Percentiles rank a stretch among this genome's conserved stretches.
Evolutionary conservation across 2,888 invertebrate genomes (phyloP).

Genomic region (Aphidius colemani): DNA sequence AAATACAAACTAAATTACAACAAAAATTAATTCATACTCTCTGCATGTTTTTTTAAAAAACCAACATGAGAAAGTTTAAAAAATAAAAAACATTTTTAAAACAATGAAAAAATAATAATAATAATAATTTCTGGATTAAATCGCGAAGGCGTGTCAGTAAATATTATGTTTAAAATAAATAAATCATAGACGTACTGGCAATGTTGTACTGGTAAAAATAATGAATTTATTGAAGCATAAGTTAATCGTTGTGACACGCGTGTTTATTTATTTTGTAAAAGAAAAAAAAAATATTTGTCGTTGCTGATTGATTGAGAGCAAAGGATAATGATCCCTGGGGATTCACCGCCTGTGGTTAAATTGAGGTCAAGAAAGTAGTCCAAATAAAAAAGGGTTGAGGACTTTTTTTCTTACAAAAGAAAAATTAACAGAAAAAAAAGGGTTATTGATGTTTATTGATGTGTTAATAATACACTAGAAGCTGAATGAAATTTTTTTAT

Average conservation of each 20-base stretch:
- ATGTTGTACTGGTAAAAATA: conserved; percentile 22
- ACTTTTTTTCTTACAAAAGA: conserved; percentile 16
- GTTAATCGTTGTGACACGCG: conserved; percentile 32
- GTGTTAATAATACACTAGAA: too few species aligned
- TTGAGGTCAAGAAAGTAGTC: conserved; percentile 21
- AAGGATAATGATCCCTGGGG: not conserved
- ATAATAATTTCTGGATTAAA: not conserved
- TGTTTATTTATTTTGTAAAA: conserved; percentile 17
- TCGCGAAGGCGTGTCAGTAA: conserved; percentile 16
- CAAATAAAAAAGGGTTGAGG: conserved; percentile 24
- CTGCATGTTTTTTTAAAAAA: not conserved
- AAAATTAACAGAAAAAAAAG: too few species aligned
- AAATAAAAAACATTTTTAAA: conserved; percentile 10
- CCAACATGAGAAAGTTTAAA: conserved; percentile 3
- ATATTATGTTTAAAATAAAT: not conserved
- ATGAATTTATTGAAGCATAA: conserved; percentile 35
- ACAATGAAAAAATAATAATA: not conserved
- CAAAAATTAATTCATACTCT: too few species aligned
- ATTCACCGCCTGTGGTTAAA: conserved; percentile 9
- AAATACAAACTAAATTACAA: too few species aligned
- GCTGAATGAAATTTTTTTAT: too few species aligned
- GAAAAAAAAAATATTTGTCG: conserved; percentile 8
- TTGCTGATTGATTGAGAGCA: not conserved
- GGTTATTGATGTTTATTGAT: too few species aligned
- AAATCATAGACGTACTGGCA: not conserved